Percentiles rank a stretch among this genome's conserved stretches.
Evolutionary conservation across 2,888 invertebrate genomes (phyloP).

Genomic region (Labia minor): DNA sequence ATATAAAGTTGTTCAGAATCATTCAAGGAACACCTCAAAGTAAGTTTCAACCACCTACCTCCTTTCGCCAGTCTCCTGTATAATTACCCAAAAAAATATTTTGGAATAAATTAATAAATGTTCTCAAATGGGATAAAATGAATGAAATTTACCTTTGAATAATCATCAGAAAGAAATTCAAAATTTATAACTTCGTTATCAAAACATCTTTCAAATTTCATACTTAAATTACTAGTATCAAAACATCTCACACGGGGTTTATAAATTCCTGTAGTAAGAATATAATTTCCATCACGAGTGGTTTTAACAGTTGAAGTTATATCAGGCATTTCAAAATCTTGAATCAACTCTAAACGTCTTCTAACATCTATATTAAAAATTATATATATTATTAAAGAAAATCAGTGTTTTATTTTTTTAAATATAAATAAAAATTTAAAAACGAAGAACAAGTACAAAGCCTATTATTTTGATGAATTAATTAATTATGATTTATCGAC

Average conservation of each 20-base stretch:
- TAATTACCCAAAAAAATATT: no score
- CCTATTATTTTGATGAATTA: no score
- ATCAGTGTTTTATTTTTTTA: not conserved
- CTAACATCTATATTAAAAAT: constrained; percentile 53
- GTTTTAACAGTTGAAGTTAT: constrained; percentile 74
- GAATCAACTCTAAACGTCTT: constrained; percentile 87
- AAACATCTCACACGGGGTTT: constrained; percentile 94
- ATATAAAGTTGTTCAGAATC: no score
- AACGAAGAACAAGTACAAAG: no score
- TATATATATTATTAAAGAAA: not conserved
- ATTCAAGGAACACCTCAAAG: no score
- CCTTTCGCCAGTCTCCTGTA: no score
- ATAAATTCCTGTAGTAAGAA: constrained; percentile 87
- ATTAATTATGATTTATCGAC: no score
- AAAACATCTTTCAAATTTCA: constrained; percentile 96
- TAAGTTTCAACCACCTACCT: no score
- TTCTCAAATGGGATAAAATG: no score
- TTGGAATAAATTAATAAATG: no score
- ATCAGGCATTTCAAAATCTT: constrained; percentile 99
- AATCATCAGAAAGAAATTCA: constrained; percentile 87
- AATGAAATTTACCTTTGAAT: constrained; percentile 82
- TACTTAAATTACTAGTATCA: constrained; percentile 87
- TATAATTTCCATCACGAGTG: constrained; percentile 84
- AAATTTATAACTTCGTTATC: constrained; percentile 95
- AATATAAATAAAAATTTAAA: not conserved